Evolutionary conservation across 2,888 invertebrate genomes (phyloP), one percentile per base, ranked within the genome.

Genomic region (Pristionchus fissidentatus): DNA sequence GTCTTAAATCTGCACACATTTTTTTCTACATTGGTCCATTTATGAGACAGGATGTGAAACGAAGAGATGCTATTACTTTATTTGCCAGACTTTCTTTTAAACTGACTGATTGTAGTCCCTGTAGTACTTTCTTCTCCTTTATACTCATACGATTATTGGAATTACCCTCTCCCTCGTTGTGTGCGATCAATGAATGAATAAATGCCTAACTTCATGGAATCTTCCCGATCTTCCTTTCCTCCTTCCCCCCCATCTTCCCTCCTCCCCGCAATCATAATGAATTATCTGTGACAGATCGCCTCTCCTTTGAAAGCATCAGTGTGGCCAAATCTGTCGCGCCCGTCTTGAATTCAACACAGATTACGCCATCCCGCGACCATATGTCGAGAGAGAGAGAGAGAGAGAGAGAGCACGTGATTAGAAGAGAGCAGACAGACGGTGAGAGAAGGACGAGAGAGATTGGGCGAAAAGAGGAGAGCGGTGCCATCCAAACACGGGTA

Each of bases 341-440:
- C n/a, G n/a, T n/a, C 38, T 70, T 41, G 43, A 70, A 70, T 70
- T 70, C 70, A 70, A 35, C 38, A 70, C 70, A 70, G 70, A 70
- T 70, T 70, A 70, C 70, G 70, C 70, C 70, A 60, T 60, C 60
- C n/a, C 70, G 41, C n/a, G 70, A 26, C 70, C 70, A 70, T 70
- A 70, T 70, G 70, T 70, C 41, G 70, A 35, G 41, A 4, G 7
- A 19, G 26, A n/a, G 41, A 70, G 70, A 35, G 41, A 4, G 7
- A 19, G 26, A n/a, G 41, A 70, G 70, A 70, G 70, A 70, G 70
- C 26, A 26, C 26, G 70, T 10, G 43, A 70, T 32, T 66, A 5
- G 66, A 66, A n/a, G 41, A 66, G 38, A 66, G 43, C 2, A 19
- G 22, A 41, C n/a, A 41, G 22, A 32, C 5, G 19, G 43, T n/a